Percentiles rank a stretch among this genome's conserved stretches.
Evolutionary conservation across 1,140 invertebrate species (phyloP).

Genomic region (Drosophila erecta): DNA sequence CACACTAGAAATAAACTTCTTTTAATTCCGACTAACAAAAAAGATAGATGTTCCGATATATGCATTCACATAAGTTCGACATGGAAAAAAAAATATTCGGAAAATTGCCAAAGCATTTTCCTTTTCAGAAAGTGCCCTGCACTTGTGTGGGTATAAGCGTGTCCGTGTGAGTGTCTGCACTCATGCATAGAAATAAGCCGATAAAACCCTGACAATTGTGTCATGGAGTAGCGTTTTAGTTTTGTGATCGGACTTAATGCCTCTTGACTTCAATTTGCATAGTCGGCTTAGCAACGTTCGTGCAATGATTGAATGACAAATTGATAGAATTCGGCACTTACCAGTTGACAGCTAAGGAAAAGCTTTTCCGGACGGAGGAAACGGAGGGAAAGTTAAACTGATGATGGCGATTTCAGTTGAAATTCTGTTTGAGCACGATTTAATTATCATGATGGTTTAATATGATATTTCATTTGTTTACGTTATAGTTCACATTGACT

Average conservation of each 20-base stretch:
- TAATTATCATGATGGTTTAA: conserved; percentile 18
- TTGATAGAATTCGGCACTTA: conserved; percentile 40
- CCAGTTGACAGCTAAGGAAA: conserved; percentile 18
- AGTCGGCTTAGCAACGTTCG: conserved; percentile 51
- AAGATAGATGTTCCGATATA: conserved; percentile 11
- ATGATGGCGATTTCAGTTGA: neutral
- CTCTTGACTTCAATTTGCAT: conserved; percentile 62
- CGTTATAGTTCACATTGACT: neutral
- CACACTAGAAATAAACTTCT: neutral
- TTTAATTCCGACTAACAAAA: neutral
- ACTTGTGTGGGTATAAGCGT: conserved; percentile 14
- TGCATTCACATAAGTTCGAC: conserved; percentile 8
- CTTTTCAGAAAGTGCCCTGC: conserved; percentile 33
- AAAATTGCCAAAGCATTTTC: conserved; percentile 35
- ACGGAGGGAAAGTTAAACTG: conserved; percentile 17
- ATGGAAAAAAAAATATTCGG: conserved; percentile 3
- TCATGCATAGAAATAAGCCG: conserved; percentile 57
- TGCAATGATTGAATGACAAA: conserved; percentile 50
- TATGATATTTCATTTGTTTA: no score
- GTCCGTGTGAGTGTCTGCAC: conserved; percentile 32
- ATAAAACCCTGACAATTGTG: conserved; percentile 61
- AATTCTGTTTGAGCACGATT: conserved; percentile 14
- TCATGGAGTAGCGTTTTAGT: conserved; percentile 57
- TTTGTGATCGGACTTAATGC: conserved; percentile 53
- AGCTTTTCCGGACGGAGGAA: neutral